Percentiles rank a stretch among this genome's conserved stretches.
Conservation (phyloP, 2,888 invertebrate species). For the Eumacrocentrus americanus region DNA sequence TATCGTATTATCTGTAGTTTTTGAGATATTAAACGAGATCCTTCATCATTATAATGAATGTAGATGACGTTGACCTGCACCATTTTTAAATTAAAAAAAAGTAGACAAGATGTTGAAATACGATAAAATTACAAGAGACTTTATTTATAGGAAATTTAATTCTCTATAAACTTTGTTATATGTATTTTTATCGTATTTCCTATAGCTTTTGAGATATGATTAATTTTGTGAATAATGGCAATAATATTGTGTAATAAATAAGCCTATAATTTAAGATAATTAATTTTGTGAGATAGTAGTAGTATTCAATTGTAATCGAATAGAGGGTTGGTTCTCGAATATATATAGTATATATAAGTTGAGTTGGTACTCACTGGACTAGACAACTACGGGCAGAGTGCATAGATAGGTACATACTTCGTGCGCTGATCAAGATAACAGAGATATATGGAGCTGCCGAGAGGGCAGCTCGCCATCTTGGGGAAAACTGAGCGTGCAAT, state of each 20-base stretch:
- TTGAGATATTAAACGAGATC: too few relatives aligned
- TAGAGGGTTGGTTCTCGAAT: background rate
- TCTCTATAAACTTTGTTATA: too few relatives aligned
- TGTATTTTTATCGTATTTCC: too few relatives aligned
- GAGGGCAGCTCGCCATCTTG: slow-evolving; percentile 29
- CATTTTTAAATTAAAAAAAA: too few relatives aligned
- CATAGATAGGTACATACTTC: slow-evolving; percentile 13
- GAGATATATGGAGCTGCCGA: slow-evolving; percentile 46
- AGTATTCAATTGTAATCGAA: background rate
- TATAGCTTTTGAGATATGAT: too few relatives aligned
- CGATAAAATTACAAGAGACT: too few relatives aligned
- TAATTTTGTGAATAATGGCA: too few relatives aligned
- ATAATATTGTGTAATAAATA: background rate
- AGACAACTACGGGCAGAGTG: slow-evolving; percentile 1
- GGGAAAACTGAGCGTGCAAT: slow-evolving; percentile 31
- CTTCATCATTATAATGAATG: too few relatives aligned
- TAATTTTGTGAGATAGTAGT: background rate
- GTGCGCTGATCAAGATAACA: slow-evolving; percentile 42
- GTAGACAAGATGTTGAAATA: too few relatives aligned
- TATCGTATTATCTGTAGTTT: too few relatives aligned
- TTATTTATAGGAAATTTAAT: too few relatives aligned
- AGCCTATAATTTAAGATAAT: slow-evolving; percentile 8
- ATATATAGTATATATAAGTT: background rate
- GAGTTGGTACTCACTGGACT: slow-evolving; percentile 8
- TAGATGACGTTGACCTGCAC: background rate